Evolutionary conservation across 2,888 invertebrate species (phyloP).

Genomic region (Zygogramma bicolorata): DNA sequence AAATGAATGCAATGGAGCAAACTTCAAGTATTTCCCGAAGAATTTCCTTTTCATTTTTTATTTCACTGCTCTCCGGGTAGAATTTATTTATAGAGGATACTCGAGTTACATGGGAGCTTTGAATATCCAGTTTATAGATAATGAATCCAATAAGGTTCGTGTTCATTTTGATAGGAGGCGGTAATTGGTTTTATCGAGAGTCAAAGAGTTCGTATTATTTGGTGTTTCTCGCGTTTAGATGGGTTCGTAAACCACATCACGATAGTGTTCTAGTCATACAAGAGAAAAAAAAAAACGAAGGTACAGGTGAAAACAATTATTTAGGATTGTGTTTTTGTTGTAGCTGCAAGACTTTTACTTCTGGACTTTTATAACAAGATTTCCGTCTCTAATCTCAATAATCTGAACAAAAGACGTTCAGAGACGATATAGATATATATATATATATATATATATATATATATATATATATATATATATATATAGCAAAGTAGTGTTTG

Average conservation of each 20-base stretch:
- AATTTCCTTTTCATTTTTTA: neutral
- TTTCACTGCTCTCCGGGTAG: neutral
- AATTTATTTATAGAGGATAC: neutral
- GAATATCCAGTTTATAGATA: neutral
- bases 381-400: too few species aligned
- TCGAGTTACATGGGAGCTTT: slow-evolving; percentile 1
- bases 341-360: too few species aligned
- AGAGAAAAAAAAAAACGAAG: neutral
- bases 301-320: neutral
- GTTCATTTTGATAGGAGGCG: neutral
- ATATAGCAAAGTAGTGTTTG: too few species aligned
- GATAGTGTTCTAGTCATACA: neutral
- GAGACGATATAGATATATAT: too few species aligned
- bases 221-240: neutral
- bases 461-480: too few species aligned
- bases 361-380: too few species aligned
- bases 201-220: neutral
- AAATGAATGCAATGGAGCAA: slow-evolving; percentile 9
- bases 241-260: neutral
- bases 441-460: too few species aligned
- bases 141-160: slow-evolving; percentile 2
- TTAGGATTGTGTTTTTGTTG: too few species aligned
- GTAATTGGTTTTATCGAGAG: neutral
- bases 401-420: too few species aligned
- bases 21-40: slow-evolving; percentile 11